A percentile compares a stretch with the other conserved stretches of the same genome.
Conservation (phyloP, 2,888 invertebrate genomes). For the Brenthis daphne region DNA sequence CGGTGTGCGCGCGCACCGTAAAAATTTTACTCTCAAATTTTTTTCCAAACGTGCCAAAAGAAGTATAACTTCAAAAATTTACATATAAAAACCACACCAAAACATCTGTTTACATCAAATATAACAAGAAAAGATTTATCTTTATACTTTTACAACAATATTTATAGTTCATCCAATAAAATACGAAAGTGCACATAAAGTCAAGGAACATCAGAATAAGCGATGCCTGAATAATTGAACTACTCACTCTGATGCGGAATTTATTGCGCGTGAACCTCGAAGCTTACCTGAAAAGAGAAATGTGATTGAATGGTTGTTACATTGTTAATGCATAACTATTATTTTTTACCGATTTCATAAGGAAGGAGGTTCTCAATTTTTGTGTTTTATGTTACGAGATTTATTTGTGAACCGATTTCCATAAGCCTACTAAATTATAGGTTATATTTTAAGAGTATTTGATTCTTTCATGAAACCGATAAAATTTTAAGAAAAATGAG, state of each 20-base stretch:
- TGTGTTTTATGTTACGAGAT: too few species aligned
- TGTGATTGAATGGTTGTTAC: not conserved
- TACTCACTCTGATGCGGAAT: conserved; percentile 13
- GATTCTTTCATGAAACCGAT: too few species aligned
- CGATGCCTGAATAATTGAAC: conserved; percentile 20
- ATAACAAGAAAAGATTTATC: not conserved
- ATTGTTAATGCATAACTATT: not conserved
- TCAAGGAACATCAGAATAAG: conserved; percentile 8
- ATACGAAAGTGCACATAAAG: conserved; percentile 5
- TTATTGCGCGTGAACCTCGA: not conserved
- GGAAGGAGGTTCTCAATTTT: not conserved
- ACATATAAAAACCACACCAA: too few species aligned
- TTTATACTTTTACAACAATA: not conserved
- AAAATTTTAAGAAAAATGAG: too few species aligned
- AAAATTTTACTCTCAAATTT: too few species aligned
- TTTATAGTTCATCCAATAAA: conserved; percentile 20
- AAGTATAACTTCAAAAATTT: too few species aligned
- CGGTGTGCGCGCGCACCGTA: too few species aligned
- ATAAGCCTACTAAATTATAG: too few species aligned
- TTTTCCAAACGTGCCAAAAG: too few species aligned
- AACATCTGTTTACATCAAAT: not conserved
- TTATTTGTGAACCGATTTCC: too few species aligned
- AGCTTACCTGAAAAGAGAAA: conserved; percentile 26
- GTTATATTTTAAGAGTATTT: too few species aligned
- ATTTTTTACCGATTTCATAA: not conserved